Base-by-base conservation (phyloP, 1,140 invertebrate genomes). In the Brachionus rubens region DNA sequence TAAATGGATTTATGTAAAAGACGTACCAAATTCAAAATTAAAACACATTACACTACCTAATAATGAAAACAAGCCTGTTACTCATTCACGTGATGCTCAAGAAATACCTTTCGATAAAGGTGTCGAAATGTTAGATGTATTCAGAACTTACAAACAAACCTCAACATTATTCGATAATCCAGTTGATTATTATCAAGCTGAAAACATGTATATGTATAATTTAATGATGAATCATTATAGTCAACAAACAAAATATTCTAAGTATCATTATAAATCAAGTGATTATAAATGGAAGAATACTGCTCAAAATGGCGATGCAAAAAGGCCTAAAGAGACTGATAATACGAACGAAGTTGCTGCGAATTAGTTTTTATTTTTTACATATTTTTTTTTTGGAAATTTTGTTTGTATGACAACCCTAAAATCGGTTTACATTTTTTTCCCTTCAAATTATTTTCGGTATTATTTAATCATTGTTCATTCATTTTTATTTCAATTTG, bases 1-100 rank as follows among this genome's bases (percentile, higher is more conserved):
- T 54, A 93, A 94, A 84, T 98, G 95, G 95, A 91, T 98, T 81
- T 98, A 97, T 86, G 94, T 98, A 19, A 98, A 98, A 82, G 95
- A 98, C 85, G 94, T 98, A 79, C 88, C 88, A 16, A 88, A 89
- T 79, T 83, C 82, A 56, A 86, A 87, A 81, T 88, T 98, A 77
- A 89, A 94, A 77, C 92, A 96, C 86, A 98, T 98, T 83, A 90
- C 90, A 77, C 86, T 98, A 80, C 94, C 98, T 84, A 98, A 98
- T 85, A 98, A 98, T 87, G 95, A 98, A 83, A 96, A 97, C 84
- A 98, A 97, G 84, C 92, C 95, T 40, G 95, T 98, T 76, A 98
- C 96, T 40, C 95, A 98, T 86, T 96, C 94, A 30, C 88, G 96
- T 78, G 95, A 98, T 84, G 95, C 95, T 16, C 95, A 98, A 80